Evolutionary conservation across 2,113 vertebrate species (phyloP).

Genomic region (Hemiscyllium ocellatum): DNA sequence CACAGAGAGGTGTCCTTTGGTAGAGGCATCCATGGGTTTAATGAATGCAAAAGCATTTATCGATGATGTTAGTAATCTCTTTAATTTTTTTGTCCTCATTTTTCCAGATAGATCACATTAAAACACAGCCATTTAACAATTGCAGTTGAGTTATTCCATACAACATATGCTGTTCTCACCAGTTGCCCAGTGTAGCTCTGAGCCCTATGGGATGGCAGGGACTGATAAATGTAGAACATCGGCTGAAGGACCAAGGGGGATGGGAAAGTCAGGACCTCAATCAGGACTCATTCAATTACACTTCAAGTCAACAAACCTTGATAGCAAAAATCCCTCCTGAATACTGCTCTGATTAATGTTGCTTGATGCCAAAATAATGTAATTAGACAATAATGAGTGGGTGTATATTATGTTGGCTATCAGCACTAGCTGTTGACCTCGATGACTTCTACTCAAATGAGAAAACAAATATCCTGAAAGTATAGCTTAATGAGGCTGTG

Average conservation of each 20-base stretch:
- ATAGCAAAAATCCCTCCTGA: constrained; percentile 68
- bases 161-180: constrained; percentile 73
- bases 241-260: constrained; percentile 53
- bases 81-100: constrained; percentile 77
- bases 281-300: constrained; percentile 63
- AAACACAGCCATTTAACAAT: constrained; percentile 88
- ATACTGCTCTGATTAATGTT: constrained; percentile 67
- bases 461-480: constrained; percentile 68
- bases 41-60: constrained; percentile 65
- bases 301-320: constrained; percentile 63
- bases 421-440: constrained; percentile 64
- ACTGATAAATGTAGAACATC: constrained; percentile 56
- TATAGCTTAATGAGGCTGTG: constrained; percentile 53
- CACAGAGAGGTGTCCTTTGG: constrained; percentile 47
- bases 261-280: constrained; percentile 60
- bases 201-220: constrained; percentile 60
- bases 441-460: constrained; percentile 63
- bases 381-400: constrained; percentile 70
- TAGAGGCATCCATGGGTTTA: constrained; percentile 55
- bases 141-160: constrained; percentile 82
- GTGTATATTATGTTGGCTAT: constrained; percentile 58
- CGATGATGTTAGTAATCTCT: constrained; percentile 74
- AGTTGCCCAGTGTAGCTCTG: constrained; percentile 65
- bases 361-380: constrained; percentile 61
- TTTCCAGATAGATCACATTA: constrained; percentile 86